Evolutionary conservation across 2,797 vertebrate species (phyloP), one percentile per base, ranked within the genome.

Genomic region (Danio jaintianensis): DNA sequence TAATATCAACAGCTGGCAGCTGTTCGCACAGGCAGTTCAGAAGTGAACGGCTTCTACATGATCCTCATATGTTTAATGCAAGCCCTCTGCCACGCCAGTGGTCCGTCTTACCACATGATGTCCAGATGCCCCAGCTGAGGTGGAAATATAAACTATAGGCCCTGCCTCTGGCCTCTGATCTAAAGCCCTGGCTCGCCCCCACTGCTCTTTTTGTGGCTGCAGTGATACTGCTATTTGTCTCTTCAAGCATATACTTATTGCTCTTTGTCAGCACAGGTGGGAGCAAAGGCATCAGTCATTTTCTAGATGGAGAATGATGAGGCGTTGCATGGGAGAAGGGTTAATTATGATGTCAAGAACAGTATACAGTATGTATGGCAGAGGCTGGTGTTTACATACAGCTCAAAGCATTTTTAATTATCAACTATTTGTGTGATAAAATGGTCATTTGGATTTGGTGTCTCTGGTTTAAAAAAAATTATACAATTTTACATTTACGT

Each of bases 31-130:
- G 8, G 48, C n/a, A 75, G 89, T 89, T 92, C 90, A 91, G 87
- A 92, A 91, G 91, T 91, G 87, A 91, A 68, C 78, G 80, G 84
- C 86, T 85, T 90, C 92, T 91, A 92, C 91, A 90, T 91, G 91
- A 89, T 89, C 89, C 86, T 84, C 82, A 83, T 89, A 89, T 93
- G 91, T 91, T 89, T 87, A 89, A 85, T 82, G 85, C 82, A 88
- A 87, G 82, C 88, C 62, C 76, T 2, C 36, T 89, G 87, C 89
- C 86, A 88, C 53, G 64, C 45, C 40, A 85, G 85, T 89, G 88
- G 87, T 88, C 86, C 87, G 87, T 90, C 90, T 85, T 91, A 91
- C 90, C 45, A 83, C 90, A 92, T 88, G 90, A 93, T 90, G 92
- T 91, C 89, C 90, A 88, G 81, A 79, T 87, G 86, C 88, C 85